Evolutionary conservation across 2,888 invertebrate genomes (phyloP), one percentile per base, ranked within the genome.

Genomic region (Blomia tropicalis): DNA sequence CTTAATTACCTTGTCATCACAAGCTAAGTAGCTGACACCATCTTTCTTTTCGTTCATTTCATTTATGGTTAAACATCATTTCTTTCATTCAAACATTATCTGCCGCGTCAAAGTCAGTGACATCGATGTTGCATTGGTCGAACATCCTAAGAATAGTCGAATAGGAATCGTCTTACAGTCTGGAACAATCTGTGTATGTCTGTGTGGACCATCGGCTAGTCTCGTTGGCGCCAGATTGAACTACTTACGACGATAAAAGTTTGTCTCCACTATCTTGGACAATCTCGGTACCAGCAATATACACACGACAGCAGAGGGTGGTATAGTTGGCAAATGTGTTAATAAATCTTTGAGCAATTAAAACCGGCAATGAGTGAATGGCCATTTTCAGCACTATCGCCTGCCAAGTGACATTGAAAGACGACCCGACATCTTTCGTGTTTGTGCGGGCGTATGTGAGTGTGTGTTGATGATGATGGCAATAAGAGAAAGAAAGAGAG

Each of bases 271-370:
- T n/a, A 41, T 41, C 41, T 41, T n/a, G 14, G 14, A 17, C 41
- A n/a, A 17, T 41, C n/a, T n/a, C 41, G 14, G 14, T n/a, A 41
- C 14, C 41, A 41, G n/a, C 41, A 41, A n/a, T n/a, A n/a, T n/a
- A n/a, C n/a, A n/a, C n/a, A n/a, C n/a, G n/a, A n/a, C n/a, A n/a
- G n/a, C n/a, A n/a, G n/a, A n/a, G n/a, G n/a, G n/a, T n/a, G n/a
- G n/a, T n/a, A n/a, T 19, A 47, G 51, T 47, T 47, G 51, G 51
- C 51, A 47, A 47, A 56, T 56, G 56, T 56, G 56, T 56, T 56
- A 56, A 56, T 56, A 56, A 56, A 56, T 56, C 56, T 56, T n/a
- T 56, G 30, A 25, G 56, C 29, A 56, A 56, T 56, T 56, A 56
- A 56, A 56, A 27, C n/a, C 51, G 22, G 14, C 41, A 41, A n/a